Evolutionary conservation across 1,140 invertebrate species (phyloP), one percentile per base, ranked within the genome.

Genomic region (Saxidomus purpurata): DNA sequence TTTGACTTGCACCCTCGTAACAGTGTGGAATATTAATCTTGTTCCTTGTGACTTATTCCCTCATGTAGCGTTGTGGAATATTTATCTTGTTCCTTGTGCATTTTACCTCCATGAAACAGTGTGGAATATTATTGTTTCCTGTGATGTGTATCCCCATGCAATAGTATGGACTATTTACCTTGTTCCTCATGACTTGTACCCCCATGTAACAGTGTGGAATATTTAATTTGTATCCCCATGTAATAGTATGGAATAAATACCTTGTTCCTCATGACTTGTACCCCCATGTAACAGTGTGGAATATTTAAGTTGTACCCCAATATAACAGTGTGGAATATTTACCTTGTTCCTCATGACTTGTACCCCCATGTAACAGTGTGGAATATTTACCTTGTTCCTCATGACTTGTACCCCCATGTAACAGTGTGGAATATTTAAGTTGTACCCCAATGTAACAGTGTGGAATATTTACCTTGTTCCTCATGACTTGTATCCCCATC

Each of bases 271-370:
- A n/a, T n/a, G n/a, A n/a, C n/a, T n/a, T n/a, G n/a, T n/a, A n/a
- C n/a, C n/a, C n/a, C n/a, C n/a, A n/a, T n/a, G n/a, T n/a, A n/a
- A n/a, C n/a, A n/a, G n/a, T n/a, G n/a, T n/a, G n/a, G n/a, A n/a
- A n/a, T n/a, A n/a, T 52, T 9, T 52, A 19, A 52, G 9, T 52
- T 52, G 19, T 52, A 52, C 19, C 47, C 9, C 47, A 52, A 52
- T 52, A 19, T 52, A 19, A 52, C 9, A 52, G 9, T 9, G 47
- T 11, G 19, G 47, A 19, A 52, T 11, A 52, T 19, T 19, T 49
- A 86, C 86, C 86, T 69, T 80, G 77, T 71, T 88, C 86, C 6
- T 88, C 86, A 25, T 80, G 76, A 67, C 83, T 52, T 74, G 69
- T 76, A 76, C 83, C 2, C 76, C 83, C n/a, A 0, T 89, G 47